Evolutionary conservation across 2,888 invertebrate species (phyloP).

Genomic region (Megalurothrips usitatus): DNA sequence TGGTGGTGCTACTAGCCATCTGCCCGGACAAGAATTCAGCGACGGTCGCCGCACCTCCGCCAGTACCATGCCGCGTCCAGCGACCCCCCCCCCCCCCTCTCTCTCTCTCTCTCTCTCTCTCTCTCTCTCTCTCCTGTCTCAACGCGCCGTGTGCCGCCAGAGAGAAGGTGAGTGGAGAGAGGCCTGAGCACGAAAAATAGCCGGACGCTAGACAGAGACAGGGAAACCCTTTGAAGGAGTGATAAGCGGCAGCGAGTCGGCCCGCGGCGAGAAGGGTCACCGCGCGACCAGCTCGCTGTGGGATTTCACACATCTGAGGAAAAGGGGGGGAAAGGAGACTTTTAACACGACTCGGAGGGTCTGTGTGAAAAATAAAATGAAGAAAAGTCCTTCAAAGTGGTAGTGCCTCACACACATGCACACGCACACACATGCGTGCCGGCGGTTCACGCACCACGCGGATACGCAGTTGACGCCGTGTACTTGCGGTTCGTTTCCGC

Average conservation of each 20-base stretch:
- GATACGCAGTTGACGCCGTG: not conserved
- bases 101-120: no score
- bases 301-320: not conserved
- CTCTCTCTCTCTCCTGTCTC: no score
- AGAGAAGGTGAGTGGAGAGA: not conserved
- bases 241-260: not conserved
- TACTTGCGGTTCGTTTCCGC: not conserved
- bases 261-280: not conserved
- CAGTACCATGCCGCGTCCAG: no score
- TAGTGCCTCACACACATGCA: not conserved
- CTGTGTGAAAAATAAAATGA: no score
- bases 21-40: slow-evolving; percentile 17
- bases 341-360: no score
- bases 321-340: not conserved
- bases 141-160: not conserved
- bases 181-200: slow-evolving; percentile 9
- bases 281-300: not conserved
- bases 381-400: no score
- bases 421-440: not conserved
- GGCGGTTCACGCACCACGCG: slow-evolving; percentile 2
- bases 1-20: slow-evolving; percentile 12
- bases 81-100: no score
- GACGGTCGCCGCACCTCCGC: not conserved
- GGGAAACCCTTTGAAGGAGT: not conserved
- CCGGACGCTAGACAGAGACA: not conserved